phyloP scores from a whole-genome alignment of 53 echinoderm and acorn worm species.

The Crossaster papposus region DNA sequence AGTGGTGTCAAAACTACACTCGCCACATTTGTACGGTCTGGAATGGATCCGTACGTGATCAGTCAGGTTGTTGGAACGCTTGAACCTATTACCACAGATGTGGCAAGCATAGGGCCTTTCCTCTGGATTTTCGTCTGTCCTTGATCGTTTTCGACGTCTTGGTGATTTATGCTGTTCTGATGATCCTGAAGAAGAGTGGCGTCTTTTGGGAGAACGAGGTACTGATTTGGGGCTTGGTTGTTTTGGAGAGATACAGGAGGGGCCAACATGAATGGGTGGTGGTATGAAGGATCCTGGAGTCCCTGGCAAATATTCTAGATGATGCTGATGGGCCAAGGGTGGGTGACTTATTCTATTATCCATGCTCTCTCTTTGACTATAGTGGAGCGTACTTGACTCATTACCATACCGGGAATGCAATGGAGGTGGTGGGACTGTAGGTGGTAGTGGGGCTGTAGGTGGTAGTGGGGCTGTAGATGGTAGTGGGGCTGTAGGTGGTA shows the following conservation, averaged over 20 bases:
- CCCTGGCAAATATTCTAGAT: slow-evolving; percentile 9
- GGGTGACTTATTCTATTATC: background rate
- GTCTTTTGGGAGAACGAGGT: slow-evolving; percentile 29
- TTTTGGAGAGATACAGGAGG: slow-evolving; percentile 25
- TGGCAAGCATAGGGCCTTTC: slow-evolving; percentile 96
- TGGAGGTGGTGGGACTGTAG: slow-evolving; percentile 9
- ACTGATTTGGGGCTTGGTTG: slow-evolving; percentile 27
- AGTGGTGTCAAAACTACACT: slow-evolving; percentile 93
- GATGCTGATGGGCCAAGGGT: slow-evolving; percentile 34
- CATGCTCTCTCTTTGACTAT: slow-evolving; percentile 12
- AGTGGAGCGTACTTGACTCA: background rate
- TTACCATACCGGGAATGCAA: slow-evolving; percentile 10
- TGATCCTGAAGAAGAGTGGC: slow-evolving; percentile 38
- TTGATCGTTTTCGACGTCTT: slow-evolving; percentile 46
- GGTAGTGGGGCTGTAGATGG: slow-evolving; percentile 29
- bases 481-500: slow-evolving; percentile 33
- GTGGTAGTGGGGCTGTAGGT: slow-evolving; percentile 42
- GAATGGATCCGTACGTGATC: slow-evolving; percentile 97
- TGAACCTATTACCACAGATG: slow-evolving; percentile 96
- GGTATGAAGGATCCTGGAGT: slow-evolving; percentile 13
- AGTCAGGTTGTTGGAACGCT: slow-evolving; percentile 89
- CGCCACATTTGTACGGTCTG: slow-evolving; percentile 95
- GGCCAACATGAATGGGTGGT: slow-evolving; percentile 53
- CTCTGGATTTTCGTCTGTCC: slow-evolving; percentile 55
- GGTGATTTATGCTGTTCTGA: slow-evolving; percentile 15